phyloP scores from a whole-genome alignment of 2,797 vertebrate species.

The Protonibea diacanthus region DNA sequence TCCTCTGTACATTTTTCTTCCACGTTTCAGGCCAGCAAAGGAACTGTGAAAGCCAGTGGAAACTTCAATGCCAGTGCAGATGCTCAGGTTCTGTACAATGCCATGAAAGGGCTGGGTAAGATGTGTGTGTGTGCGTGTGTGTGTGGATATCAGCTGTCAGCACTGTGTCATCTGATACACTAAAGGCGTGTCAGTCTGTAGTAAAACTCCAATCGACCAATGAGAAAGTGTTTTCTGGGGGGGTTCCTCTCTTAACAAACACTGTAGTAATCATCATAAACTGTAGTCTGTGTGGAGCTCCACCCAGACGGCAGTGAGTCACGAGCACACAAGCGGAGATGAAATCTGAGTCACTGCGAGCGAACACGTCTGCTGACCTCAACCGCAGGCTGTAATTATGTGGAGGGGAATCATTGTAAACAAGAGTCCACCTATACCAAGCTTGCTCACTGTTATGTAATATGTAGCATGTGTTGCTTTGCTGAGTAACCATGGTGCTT shows the following conservation, averaged over 20 bases:
- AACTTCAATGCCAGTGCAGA: slow-evolving; percentile 91
- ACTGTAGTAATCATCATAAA: slow-evolving; percentile 14
- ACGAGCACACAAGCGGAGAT: slow-evolving; percentile 24
- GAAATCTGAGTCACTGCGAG: slow-evolving; percentile 46
- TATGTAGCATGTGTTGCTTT: neutral
- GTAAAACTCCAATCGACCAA: slow-evolving; percentile 17
- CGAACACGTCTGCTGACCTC: slow-evolving; percentile 35
- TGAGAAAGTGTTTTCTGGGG: neutral
- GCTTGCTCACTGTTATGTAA: slow-evolving; percentile 11
- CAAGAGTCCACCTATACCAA: neutral
- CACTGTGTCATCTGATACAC: slow-evolving; percentile 31
- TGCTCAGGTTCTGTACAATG: slow-evolving; percentile 90
- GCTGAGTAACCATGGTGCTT: slow-evolving; percentile 52
- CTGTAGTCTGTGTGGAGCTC: slow-evolving; percentile 22
- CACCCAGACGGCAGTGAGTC: slow-evolving; percentile 57
- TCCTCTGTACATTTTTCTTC: slow-evolving; percentile 13
- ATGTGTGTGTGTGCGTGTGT: neutral
- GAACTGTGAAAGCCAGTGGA: slow-evolving; percentile 84
- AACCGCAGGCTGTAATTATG: slow-evolving; percentile 38
- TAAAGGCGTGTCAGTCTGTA: neutral
- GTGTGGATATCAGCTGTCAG: slow-evolving; percentile 10
- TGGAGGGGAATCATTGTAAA: slow-evolving; percentile 21
- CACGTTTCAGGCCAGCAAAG: slow-evolving; percentile 78
- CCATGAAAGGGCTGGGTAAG: slow-evolving; percentile 95
- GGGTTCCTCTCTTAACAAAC: slow-evolving; percentile 28